A percentile compares a stretch with the other conserved stretches of the same genome.
These are phyloP conservation scores for Aphodius granarius DNA, from an alignment of 2,888 invertebrate species.

Conservation along the genomic window DNA sequence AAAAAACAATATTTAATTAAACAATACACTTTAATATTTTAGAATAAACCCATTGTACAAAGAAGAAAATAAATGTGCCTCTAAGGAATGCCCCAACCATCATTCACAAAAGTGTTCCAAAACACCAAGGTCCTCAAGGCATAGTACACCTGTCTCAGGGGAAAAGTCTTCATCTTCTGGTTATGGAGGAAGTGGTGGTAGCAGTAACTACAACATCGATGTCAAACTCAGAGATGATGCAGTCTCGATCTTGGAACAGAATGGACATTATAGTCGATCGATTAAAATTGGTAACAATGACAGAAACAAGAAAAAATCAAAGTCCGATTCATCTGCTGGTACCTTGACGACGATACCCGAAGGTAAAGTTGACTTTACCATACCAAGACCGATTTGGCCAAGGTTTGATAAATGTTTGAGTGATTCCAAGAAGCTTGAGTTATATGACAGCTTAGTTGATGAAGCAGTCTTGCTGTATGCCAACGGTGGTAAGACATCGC, in stretches of 20 bases:
- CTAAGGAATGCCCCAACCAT: slow-evolving; percentile 19
- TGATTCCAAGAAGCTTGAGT: slow-evolving; percentile 25
- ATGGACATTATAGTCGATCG: slow-evolving; percentile 50
- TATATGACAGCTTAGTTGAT: slow-evolving; percentile 51
- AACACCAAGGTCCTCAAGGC: slow-evolving; percentile 25
- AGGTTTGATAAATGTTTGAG: slow-evolving; percentile 27
- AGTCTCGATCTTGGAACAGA: slow-evolving; percentile 49
- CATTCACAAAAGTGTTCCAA: slow-evolving; percentile 5
- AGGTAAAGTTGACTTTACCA: slow-evolving; percentile 51
- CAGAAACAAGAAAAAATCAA: slow-evolving; percentile 42
- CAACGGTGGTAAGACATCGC: slow-evolving; percentile 44
- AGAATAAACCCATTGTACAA: slow-evolving; percentile 52
- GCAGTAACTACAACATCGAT: slow-evolving; percentile 40
- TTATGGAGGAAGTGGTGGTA: slow-evolving; percentile 49
- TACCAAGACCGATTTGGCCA: slow-evolving; percentile 55
- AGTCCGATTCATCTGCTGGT: slow-evolving; percentile 42
- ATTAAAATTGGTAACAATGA: slow-evolving; percentile 44
- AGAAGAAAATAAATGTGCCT: slow-evolving; percentile 38
- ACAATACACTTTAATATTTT: slow-evolving; percentile 30
- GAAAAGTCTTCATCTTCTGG: slow-evolving; percentile 51
- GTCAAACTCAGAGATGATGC: slow-evolving; percentile 44
- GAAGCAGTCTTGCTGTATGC: slow-evolving; percentile 51
- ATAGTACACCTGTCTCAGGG: slow-evolving; percentile 38
- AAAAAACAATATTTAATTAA: not conserved
- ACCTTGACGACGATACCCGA: slow-evolving; percentile 55